Percentiles rank a stretch among this genome's conserved stretches.
These are phyloP conservation scores for Fulmarus glacialis DNA, from an alignment of 2,113 vertebrate genomes.

Conservation along the genomic window DNA sequence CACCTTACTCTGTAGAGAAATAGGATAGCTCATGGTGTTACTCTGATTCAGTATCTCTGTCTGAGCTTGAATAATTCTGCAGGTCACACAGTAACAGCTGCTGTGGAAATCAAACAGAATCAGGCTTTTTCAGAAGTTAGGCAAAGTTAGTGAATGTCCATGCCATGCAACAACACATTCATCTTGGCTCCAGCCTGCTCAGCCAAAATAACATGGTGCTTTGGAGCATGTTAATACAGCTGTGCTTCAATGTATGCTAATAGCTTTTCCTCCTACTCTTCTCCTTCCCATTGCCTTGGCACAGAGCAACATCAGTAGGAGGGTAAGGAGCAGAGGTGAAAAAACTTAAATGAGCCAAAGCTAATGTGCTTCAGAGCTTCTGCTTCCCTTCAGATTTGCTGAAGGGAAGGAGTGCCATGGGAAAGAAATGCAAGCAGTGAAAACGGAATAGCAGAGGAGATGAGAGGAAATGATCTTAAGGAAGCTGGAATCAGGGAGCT, in stretches of 20 bases:
- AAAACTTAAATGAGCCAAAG: slow-evolving; percentile 24
- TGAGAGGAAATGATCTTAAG: neutral
- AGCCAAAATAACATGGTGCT: neutral
- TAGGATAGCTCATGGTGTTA: neutral
- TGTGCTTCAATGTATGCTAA: neutral
- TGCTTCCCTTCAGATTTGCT: neutral
- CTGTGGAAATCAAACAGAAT: slow-evolving; percentile 16
- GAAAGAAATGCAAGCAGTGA: neutral
- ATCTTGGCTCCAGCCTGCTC: neutral
- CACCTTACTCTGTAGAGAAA: neutral
- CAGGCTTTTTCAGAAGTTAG: neutral
- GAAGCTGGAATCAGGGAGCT: neutral
- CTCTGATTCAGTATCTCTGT: neutral
- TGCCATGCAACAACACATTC: neutral
- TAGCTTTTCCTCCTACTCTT: slow-evolving; percentile 18
- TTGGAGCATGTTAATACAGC: neutral
- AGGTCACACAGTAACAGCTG: neutral
- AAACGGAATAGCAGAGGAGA: neutral
- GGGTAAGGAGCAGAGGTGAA: slow-evolving; percentile 28
- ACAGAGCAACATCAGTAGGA: neutral
- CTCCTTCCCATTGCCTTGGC: neutral
- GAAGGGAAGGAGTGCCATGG: neutral
- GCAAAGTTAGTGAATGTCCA: neutral
- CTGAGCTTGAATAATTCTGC: neutral
- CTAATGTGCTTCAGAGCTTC: slow-evolving; percentile 7